Evolutionary conservation across 2,888 invertebrate species (phyloP).

Genomic region (Bellardia pandia): DNA sequence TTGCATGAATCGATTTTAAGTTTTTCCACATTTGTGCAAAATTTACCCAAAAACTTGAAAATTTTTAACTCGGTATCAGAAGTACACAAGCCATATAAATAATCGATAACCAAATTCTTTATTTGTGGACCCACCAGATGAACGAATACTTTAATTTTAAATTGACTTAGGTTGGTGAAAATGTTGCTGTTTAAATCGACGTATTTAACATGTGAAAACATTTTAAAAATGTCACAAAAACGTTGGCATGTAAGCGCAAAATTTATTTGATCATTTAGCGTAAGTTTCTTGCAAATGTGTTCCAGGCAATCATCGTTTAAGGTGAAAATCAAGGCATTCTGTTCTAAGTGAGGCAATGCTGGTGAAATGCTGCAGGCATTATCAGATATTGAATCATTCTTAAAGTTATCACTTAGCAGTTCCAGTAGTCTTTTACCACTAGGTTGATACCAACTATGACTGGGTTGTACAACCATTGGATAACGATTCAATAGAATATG

Average conservation of each 20-base stretch:
- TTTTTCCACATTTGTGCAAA: constrained; percentile 40
- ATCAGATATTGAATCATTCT: neutral
- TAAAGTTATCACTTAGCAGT: neutral
- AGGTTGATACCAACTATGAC: constrained; percentile 46
- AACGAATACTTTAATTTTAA: constrained; percentile 23
- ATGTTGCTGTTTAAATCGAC: neutral
- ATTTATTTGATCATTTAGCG: constrained; percentile 74
- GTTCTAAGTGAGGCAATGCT: neutral
- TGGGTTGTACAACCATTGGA: constrained; percentile 16
- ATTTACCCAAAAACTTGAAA: constrained; percentile 1
- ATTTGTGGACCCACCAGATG: constrained; percentile 52
- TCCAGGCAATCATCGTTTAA: constrained; percentile 77
- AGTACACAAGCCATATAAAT: neutral
- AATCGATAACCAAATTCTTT: constrained; percentile 1
- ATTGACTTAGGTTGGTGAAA: neutral
- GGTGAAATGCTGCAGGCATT: neutral
- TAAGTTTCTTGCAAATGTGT: constrained; percentile 66
- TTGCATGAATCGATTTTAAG: neutral
- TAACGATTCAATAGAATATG: neutral
- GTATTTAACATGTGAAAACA: constrained; percentile 65
- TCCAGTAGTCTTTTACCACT: neutral
- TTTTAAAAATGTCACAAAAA: constrained; percentile 72
- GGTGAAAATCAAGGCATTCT: constrained; percentile 51
- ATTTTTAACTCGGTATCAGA: neutral
- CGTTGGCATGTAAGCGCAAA: constrained; percentile 76